phyloP scores from a whole-genome alignment of 2,797 vertebrate genomes.

The Spondyliosoma cantharus region DNA sequence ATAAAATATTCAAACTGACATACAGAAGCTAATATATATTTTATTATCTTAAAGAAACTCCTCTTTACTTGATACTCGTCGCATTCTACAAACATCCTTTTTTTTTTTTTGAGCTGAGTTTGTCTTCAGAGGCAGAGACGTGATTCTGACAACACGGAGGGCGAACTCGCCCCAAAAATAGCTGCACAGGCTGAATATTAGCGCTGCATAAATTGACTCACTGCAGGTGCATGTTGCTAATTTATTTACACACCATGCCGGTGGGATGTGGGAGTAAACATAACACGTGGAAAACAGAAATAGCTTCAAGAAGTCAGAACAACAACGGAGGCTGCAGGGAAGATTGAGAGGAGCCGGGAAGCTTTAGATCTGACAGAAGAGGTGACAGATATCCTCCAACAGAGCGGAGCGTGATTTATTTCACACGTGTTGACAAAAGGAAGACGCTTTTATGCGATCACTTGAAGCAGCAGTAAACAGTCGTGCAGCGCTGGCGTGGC shows the following conservation, averaged over 20 bases:
- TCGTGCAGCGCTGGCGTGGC: background rate
- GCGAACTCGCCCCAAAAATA: constrained; percentile 45
- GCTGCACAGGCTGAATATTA: constrained; percentile 31
- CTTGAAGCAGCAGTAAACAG: constrained; percentile 1
- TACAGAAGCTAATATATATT: background rate
- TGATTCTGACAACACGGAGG: background rate
- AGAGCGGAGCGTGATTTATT: constrained; percentile 21
- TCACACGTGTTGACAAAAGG: constrained; percentile 28
- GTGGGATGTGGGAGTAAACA: constrained; percentile 39
- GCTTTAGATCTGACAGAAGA: constrained; percentile 24
- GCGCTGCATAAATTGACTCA: constrained; percentile 39
- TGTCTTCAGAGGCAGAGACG: constrained; percentile 29
- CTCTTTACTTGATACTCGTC: constrained; percentile 22
- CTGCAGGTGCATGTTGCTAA: constrained; percentile 53
- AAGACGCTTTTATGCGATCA: constrained; percentile 14
- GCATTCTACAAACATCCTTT: constrained; percentile 14
- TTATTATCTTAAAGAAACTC: background rate
- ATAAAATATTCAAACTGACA: background rate
- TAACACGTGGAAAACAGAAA: constrained; percentile 48
- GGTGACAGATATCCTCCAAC: constrained; percentile 27
- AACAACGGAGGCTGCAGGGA: constrained; percentile 42
- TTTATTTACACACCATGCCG: constrained; percentile 54
- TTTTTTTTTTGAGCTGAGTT: too few relatives aligned
- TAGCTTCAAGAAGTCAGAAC: constrained; percentile 42
- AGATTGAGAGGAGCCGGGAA: constrained; percentile 22